Evolutionary conservation across 2,113 vertebrate species (phyloP).

Genomic region (Petroica traversi): DNA sequence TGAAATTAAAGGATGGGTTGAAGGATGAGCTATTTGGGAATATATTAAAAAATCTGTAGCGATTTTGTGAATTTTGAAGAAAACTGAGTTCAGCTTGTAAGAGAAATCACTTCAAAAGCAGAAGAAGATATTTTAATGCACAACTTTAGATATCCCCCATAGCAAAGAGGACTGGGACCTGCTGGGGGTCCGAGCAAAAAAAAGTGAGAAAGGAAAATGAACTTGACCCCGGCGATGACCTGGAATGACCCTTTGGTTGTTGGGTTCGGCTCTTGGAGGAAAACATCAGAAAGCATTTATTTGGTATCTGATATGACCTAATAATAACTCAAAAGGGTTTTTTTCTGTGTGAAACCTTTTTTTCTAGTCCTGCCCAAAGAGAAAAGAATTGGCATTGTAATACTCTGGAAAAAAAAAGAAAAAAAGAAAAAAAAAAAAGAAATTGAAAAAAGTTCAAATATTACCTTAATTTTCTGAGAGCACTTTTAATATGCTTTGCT

Average conservation of each 20-base stretch:
- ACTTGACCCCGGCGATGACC: not conserved
- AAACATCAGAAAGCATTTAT: accelerated
- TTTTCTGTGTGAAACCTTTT: not conserved
- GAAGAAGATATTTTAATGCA: not conserved
- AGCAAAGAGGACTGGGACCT: not conserved
- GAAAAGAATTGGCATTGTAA: not conserved
- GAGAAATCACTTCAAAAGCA: not conserved
- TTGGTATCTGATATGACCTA: accelerated
- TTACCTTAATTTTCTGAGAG: not conserved
- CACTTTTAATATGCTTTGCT: not conserved
- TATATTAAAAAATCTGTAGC: accelerated
- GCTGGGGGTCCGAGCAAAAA: not conserved
- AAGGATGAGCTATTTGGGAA: not conserved
- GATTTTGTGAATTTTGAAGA: not conserved
- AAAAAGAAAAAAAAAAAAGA: not conserved
- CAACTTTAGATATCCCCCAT: accelerated
- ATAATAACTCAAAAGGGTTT: accelerated
- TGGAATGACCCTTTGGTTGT: accelerated
- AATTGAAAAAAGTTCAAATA: not conserved
- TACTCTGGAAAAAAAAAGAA: accelerated
- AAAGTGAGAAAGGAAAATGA: not conserved
- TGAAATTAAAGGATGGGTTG: not conserved
- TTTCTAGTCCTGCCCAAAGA: not conserved
- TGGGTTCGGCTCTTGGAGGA: not conserved
- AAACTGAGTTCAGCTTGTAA: not conserved